Base-by-base conservation (phyloP, 1,140 invertebrate genomes). In the Colletes gigas region DNA sequence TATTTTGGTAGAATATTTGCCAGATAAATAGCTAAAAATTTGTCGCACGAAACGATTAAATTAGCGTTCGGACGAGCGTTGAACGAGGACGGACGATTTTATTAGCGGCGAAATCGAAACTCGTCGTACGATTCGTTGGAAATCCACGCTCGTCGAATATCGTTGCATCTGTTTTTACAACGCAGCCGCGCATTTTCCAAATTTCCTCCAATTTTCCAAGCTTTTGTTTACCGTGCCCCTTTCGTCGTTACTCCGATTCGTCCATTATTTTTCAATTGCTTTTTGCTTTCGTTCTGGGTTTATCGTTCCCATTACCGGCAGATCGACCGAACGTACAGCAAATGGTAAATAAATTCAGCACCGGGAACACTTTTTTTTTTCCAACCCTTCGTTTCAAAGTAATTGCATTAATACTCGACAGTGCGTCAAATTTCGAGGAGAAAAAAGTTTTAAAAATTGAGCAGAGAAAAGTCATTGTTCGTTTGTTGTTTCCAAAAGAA, bases 261-360 rank as follows among this genome's bases (percentile, higher is more conserved):
- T 17, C 57, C 63, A 21, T 77, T 59, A 57, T 47, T 59, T 76
- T 59, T 50, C 74, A 57, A 68, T 67, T n/a, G 52, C 19, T 14
- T 14, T 77, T 68, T n/a, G 14, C 57, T 57, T 10, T 39, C 59
- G 10, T 2, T 19, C 72, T 30, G 12, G 55, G 14, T 73, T 62
- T 60, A 47, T 62, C 15, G 9, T 15, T 15, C 7, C 60, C 44
- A 66, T 75, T 55, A 66, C 8, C 14, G n/a, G 17, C 19, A 52
- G 30, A 62, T 50, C 30, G 60, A 30, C 7, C 14, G 15, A 39
- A 39, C 21, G 10, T 3, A 10, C 9, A 10, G 4, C 12, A 17
- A 41, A 10, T 12, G 63, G 5, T 15, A 57, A 60, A 21, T 60
- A 57, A 57, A 71, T 59, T 73, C 59, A 15, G n/a, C 4, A 4